Conservation (phyloP, 2,797 vertebrate genomes). For the Anisognathus igniventris region DNA sequence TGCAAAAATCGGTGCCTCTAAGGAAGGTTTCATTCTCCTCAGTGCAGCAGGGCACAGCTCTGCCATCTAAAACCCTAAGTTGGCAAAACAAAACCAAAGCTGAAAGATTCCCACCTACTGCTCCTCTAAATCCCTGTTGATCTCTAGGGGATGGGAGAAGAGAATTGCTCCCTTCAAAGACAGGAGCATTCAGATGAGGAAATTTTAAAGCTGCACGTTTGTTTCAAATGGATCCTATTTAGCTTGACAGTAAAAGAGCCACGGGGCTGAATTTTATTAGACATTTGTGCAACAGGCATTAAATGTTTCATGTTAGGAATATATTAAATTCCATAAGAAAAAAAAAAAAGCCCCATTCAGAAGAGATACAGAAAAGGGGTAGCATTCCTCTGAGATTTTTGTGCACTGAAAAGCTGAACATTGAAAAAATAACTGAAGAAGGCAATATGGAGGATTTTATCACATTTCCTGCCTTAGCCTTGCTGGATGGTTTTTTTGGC, state of each 20-base stretch:
- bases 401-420: background rate
- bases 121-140: background rate
- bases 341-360: background rate
- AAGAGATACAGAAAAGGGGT: background rate
- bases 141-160: background rate
- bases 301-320: constrained; percentile 57
- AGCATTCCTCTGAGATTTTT: background rate
- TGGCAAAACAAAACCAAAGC: background rate
- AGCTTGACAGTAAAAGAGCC: constrained; percentile 45
- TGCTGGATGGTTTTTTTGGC: accelerated
- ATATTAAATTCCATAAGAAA: background rate
- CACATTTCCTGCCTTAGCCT: background rate
- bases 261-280: constrained; percentile 53
- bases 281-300: constrained; percentile 56
- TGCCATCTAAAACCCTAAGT: background rate
- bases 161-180: constrained; percentile 7
- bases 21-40: background rate
- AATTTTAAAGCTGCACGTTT: constrained; percentile 26
- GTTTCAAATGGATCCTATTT: constrained; percentile 49
- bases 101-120: background rate
- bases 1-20: background rate
- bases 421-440: background rate
- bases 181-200: constrained; percentile 4
- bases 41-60: background rate
- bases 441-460: background rate